Evolutionary conservation across 1,140 invertebrate genomes (phyloP).

Genomic region (Helicoverpa armigera): DNA sequence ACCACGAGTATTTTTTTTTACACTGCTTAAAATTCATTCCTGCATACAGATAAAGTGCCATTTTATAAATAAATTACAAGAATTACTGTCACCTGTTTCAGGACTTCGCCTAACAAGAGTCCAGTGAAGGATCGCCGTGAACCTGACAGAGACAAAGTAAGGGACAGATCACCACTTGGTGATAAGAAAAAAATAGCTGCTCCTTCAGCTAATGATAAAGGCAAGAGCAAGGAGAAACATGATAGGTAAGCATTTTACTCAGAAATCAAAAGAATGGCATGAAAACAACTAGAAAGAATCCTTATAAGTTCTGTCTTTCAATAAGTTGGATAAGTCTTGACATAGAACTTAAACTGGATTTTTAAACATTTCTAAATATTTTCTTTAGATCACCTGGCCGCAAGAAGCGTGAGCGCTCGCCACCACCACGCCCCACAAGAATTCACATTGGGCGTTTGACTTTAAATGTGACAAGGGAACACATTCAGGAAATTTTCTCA

Average conservation of each 20-base stretch:
- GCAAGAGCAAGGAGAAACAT: slow-evolving; percentile 84
- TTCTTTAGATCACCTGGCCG: slow-evolving; percentile 72
- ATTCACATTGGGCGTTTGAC: slow-evolving; percentile 97
- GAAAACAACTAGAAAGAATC: no score
- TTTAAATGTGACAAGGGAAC: slow-evolving; percentile 97
- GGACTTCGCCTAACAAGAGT: slow-evolving; percentile 83
- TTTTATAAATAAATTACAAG: not conserved
- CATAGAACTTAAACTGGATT: not conserved
- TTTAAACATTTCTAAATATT: not conserved
- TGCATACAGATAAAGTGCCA: no score
- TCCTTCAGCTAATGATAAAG: slow-evolving; percentile 86
- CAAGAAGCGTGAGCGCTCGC: slow-evolving; percentile 91
- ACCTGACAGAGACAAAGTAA: slow-evolving; percentile 85
- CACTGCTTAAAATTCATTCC: no score
- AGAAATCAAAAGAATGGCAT: not conserved
- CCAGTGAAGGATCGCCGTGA: slow-evolving; percentile 85
- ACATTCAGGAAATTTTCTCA: slow-evolving; percentile 98
- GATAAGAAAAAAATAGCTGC: slow-evolving; percentile 82
- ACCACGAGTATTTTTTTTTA: no score
- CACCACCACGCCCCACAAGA: slow-evolving; percentile 94
- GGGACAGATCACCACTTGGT: slow-evolving; percentile 83
- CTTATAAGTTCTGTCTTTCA: no score
- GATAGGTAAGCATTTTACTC: slow-evolving; percentile 67
- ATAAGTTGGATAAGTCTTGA: not conserved
- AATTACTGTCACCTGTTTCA: slow-evolving; percentile 53